Conservation (phyloP, 1,140 invertebrate species). For the Ganaspis sp. region DNA sequence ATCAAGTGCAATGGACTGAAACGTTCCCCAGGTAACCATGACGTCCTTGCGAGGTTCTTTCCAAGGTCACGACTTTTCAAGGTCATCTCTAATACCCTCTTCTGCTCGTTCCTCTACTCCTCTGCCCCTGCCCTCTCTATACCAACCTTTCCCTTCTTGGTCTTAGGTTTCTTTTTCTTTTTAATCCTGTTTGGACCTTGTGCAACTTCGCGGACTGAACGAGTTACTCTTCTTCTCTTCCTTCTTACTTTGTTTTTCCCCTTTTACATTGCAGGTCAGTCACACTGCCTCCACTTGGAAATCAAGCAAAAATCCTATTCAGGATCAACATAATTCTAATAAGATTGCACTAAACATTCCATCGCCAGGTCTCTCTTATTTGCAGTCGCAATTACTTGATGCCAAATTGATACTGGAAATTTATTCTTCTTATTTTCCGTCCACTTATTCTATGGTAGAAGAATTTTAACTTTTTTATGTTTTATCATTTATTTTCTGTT, state of each 20-base stretch:
- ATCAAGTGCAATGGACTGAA: conserved; percentile 9
- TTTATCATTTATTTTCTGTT: no score
- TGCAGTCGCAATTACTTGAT: not conserved
- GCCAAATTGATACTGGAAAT: not conserved
- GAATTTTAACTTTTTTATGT: no score
- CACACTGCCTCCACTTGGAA: conserved; percentile 3
- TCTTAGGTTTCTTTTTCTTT: not conserved
- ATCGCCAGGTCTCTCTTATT: not conserved
- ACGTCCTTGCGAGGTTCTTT: conserved; percentile 43
- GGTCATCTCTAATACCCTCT: conserved; percentile 42
- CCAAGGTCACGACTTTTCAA: conserved; percentile 43
- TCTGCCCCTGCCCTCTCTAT: not conserved
- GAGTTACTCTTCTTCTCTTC: not conserved
- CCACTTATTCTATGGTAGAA: no score
- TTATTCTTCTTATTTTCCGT: not conserved
- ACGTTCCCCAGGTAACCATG: conserved; percentile 36
- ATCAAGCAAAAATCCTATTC: conserved; percentile 6
- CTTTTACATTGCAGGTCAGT: not conserved
- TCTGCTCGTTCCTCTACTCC: not conserved
- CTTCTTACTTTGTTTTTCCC: not conserved
- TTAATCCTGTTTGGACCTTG: conserved; percentile 3
- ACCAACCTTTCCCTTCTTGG: not conserved
- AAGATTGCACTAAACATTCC: conserved; percentile 13
- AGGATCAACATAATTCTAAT: conserved; percentile 11
- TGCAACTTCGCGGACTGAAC: not conserved